phyloP scores from a whole-genome alignment of 2,113 vertebrate genomes.

The Capra hircus region DNA sequence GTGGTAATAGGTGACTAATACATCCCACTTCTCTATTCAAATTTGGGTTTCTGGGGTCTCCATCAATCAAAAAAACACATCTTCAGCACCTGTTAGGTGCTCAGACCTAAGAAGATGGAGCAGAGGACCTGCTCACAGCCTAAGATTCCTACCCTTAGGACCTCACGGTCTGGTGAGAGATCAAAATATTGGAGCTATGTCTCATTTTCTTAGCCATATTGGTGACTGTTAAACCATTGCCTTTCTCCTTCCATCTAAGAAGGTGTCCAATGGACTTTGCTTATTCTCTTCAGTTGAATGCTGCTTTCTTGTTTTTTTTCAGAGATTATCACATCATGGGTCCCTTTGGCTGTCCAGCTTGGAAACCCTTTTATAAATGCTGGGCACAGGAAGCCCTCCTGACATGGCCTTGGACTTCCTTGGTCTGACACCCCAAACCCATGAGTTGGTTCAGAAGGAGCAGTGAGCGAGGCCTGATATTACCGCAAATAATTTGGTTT shows the following conservation, averaged over 20 bases:
- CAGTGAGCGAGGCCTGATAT: not conserved
- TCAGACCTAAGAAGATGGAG: not conserved
- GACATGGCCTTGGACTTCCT: not conserved
- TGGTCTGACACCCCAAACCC: rapidly evolving
- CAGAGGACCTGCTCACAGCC: rapidly evolving
- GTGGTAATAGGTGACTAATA: rapidly evolving
- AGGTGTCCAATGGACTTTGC: rapidly evolving
- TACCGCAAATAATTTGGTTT: constrained; percentile 50
- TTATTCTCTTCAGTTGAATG: too few species aligned
- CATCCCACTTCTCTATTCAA: rapidly evolving
- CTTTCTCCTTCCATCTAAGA: not conserved
- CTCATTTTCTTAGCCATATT: not conserved
- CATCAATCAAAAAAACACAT: not conserved
- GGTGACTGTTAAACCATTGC: not conserved
- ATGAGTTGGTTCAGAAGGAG: not conserved
- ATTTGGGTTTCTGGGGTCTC: not conserved
- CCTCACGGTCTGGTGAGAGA: rapidly evolving
- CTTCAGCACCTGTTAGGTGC: not conserved
- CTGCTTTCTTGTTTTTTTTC: not conserved
- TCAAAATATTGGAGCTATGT: rapidly evolving
- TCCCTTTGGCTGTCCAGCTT: not conserved
- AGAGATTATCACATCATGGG: not conserved
- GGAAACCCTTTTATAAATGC: not conserved
- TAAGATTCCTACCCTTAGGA: not conserved
- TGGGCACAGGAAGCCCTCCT: not conserved